Evolutionary conservation across 2,113 vertebrate species (phyloP).

Genomic region (Todiramphus saurophagus): DNA sequence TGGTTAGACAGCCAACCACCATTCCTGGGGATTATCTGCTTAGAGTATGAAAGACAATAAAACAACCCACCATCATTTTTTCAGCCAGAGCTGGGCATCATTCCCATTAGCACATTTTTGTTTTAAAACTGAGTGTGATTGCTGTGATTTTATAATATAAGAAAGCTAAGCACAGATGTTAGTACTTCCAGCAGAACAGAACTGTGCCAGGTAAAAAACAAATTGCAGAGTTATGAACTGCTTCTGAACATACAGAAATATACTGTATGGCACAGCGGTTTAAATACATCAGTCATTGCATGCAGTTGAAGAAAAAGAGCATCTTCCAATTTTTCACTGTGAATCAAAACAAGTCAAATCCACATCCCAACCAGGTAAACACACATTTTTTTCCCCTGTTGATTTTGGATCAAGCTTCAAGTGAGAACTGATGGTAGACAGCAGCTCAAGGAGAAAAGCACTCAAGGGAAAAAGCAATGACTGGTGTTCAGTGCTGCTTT

Average conservation of each 20-base stretch:
- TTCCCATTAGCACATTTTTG: slow-evolving; percentile 15
- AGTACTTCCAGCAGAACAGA: background rate
- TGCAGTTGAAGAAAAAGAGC: background rate
- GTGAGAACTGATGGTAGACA: background rate
- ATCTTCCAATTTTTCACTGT: background rate
- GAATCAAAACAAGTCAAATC: background rate
- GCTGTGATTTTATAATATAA: background rate
- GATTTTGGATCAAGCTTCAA: slow-evolving; percentile 23
- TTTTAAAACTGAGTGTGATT: background rate
- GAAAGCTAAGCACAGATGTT: background rate
- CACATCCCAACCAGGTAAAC: background rate
- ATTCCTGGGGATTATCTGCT: slow-evolving; percentile 46
- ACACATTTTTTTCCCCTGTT: background rate
- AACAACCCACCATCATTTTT: background rate
- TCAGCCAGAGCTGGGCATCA: slow-evolving; percentile 37
- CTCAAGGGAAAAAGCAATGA: background rate
- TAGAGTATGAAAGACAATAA: slow-evolving; percentile 37
- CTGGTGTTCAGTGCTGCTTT: background rate
- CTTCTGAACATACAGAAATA: background rate
- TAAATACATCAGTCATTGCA: background rate
- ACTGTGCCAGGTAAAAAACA: background rate
- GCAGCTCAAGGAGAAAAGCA: background rate
- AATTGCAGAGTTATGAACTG: background rate
- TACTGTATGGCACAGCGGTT: background rate
- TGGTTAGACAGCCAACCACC: slow-evolving; percentile 11